Evolutionary conservation across 2,113 vertebrate genomes (phyloP).

Genomic region (Tiliqua scincoides): DNA sequence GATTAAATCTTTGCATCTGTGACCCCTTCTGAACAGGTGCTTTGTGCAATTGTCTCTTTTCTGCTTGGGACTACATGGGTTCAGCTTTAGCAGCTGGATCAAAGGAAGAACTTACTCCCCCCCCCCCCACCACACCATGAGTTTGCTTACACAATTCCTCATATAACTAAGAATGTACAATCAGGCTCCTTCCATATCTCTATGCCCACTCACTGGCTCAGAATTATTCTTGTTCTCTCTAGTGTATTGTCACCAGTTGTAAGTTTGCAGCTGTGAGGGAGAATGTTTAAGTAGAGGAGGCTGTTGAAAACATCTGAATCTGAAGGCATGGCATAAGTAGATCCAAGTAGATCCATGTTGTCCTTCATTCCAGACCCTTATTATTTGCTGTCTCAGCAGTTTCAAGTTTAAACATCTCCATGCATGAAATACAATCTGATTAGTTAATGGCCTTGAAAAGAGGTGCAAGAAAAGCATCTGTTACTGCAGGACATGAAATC

Average conservation of each 20-base stretch:
- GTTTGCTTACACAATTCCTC: too few relatives aligned
- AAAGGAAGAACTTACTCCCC: not conserved
- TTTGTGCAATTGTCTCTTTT: not conserved
- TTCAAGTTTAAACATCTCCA: not conserved
- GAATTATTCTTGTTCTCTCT: not conserved
- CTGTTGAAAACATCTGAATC: not conserved
- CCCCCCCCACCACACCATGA: too few relatives aligned
- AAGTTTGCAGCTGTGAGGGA: not conserved
- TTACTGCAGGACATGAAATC: not conserved
- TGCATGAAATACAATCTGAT: not conserved
- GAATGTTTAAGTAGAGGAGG: not conserved
- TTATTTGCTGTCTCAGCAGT: not conserved
- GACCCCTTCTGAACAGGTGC: not conserved
- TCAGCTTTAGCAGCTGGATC: not conserved
- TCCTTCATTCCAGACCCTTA: not conserved
- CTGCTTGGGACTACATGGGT: not conserved
- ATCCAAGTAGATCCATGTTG: not conserved
- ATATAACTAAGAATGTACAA: too few relatives aligned
- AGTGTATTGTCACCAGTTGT: not conserved
- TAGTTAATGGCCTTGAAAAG: not conserved
- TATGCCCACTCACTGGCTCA: not conserved
- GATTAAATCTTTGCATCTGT: not conserved
- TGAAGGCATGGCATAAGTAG: not conserved
- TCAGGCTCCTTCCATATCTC: not conserved
- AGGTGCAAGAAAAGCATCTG: not conserved